Percentiles rank a stretch among this genome's conserved stretches.
phyloP scores from a whole-genome alignment of 2,113 vertebrate genomes.

The Phalacrocorax brasilianus region DNA sequence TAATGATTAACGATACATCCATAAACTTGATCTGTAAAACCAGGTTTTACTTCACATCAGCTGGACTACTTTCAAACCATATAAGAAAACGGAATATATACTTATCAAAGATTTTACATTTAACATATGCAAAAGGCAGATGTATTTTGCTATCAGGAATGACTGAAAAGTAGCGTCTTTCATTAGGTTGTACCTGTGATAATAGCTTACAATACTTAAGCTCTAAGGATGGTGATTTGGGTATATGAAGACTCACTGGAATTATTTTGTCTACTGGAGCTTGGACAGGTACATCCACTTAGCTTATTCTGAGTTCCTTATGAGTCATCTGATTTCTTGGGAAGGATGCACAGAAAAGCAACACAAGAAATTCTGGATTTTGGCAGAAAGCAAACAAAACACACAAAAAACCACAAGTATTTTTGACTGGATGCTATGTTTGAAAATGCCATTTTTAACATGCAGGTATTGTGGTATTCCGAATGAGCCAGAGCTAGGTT shows the following conservation, averaged over 20 bases:
- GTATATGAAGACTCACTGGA: accelerated
- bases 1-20: neutral
- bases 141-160: neutral
- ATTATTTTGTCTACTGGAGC: neutral
- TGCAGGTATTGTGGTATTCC: neutral
- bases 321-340: neutral
- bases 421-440: neutral
- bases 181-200: neutral
- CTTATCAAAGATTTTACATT: neutral
- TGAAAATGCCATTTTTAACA: neutral
- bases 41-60: neutral
- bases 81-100: neutral
- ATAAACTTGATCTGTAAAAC: neutral
- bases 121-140: neutral
- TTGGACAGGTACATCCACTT: neutral
- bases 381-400: neutral
- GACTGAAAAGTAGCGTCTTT: neutral
- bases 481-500: neutral
- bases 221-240: neutral
- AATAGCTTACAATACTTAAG: neutral
- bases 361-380: neutral
- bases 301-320: neutral
- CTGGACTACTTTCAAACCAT: neutral
- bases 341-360: neutral
- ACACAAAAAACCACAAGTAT: neutral